phyloP scores from a whole-genome alignment of 2,113 vertebrate genomes.

The Machaerirhynchus nigripectus region DNA sequence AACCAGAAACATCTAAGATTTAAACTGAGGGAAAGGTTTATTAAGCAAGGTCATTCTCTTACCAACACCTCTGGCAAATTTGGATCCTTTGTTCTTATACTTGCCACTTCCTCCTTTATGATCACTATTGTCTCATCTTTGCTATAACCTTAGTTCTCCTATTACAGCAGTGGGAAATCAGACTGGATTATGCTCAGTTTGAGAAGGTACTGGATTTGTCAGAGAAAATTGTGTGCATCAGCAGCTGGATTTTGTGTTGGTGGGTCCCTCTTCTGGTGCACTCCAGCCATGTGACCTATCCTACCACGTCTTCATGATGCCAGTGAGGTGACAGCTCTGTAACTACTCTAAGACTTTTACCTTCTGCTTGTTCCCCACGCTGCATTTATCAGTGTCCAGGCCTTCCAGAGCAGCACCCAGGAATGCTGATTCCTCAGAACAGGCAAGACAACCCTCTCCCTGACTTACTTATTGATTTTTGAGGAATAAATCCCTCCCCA shows the following conservation, averaged over 20 bases:
- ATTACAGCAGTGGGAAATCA: background rate
- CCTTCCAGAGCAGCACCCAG: background rate
- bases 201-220: background rate
- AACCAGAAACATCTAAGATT: background rate
- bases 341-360: background rate
- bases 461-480: background rate
- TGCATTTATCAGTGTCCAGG: background rate
- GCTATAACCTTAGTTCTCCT: background rate
- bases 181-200: background rate
- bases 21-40: background rate
- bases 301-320: accelerated
- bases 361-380: accelerated
- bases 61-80: background rate
- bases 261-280: background rate
- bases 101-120: background rate
- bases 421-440: background rate
- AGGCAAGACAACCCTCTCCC: background rate
- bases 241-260: background rate
- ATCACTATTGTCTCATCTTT: background rate
- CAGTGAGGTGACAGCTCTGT: background rate
- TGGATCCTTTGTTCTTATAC: background rate
- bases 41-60: background rate
- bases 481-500: background rate
- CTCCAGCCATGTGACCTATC: background rate
- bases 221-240: background rate